Base-by-base conservation (phyloP, 2,113 vertebrate species). In the Psophia crepitans region DNA sequence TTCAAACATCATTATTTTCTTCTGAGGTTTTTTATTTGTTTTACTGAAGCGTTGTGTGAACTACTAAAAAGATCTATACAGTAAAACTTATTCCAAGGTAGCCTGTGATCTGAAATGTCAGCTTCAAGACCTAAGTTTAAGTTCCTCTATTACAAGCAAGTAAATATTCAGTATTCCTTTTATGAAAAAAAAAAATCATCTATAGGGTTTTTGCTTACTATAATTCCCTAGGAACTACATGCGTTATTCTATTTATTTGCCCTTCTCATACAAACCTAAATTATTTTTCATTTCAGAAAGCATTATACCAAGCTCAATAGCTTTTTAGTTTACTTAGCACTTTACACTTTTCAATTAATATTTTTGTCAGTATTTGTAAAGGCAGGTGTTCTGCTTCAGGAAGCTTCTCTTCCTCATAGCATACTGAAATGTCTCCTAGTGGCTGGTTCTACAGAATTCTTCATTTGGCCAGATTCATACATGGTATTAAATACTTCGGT, bases 361-460 rank as follows among this genome's bases (percentile, higher is more conserved):
- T 89, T 97, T 97, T 95, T 96, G 83, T 93, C 84, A 91, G 92
- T 95, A 65, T 30, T 87, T 96, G 87, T 91, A 81, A 73, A 97
- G 69, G 41, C 6, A 71, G 15, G 8, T 57, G 11, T 69, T 60
- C 43, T 64, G 6, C 48, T 71, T 73, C n/a, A 32, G 26, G 35
- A 53, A 88, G 41, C 12, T 46, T 53, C 14, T 76, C 20, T 54
- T 73, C 41, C 69, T 91, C 12, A 32, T 33, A 43, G 12, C 32
- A 15, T 69, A 63, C 32, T 81, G n/a, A 87, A 90, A 69, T 32
- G 30, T 48, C 51, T 56, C 19, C 33, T 41, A 39, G 41, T n/a
- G 57, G 16, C 26, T 87, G 32, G 8, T 28, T 76, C n/a, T 44
- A 33, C 27, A 60, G 23, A 80, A 80, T 43, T 60, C 27, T 66